Evolutionary conservation across 1,140 invertebrate species (phyloP), one percentile per base, ranked within the genome.

Genomic region (Rhopalosiphum maidis): DNA sequence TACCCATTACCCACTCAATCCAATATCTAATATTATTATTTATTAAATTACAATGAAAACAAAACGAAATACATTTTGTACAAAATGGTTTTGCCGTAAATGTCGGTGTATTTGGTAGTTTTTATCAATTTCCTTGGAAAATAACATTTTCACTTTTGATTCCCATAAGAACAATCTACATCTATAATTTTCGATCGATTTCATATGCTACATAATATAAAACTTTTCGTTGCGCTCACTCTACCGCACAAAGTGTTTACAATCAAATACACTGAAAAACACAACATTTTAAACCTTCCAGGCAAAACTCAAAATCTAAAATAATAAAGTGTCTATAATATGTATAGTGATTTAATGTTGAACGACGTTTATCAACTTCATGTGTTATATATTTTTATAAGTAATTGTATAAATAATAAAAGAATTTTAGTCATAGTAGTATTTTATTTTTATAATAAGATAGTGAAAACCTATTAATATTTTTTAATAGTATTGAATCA

Each of bases 111-210:
- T 85, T 85, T 85, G 35, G 37, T 85, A 37, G 37, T 21, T 83
- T 83, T 68, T n/a, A 41, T 86, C 83, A 85, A 41, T 85, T 85
- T 85, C 41, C 23, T 43, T 30, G 41, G 41, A 30, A 86, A 86
- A 86, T 86, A 43, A 86, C 83, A 46, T 43, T 86, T 86, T 43
- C 41, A 23, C 83, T 46, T 86, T 86, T 86, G 37, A 86, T 43
- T 43, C 83, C 83, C 83, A 6, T 30, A 41, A 86, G 83, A 30
- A 41, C 22, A 86, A 86, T 86, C 83, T 86, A 86, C 83, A 86
- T 86, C 83, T 25, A 86, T 86, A 86, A 86, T 86, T 86, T 86
- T 22, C 25, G 5, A 86, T 46, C 83, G 83, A 86, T 86, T 86
- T 86, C 37, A 41, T 86, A 86, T 30, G 23, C 25, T 86, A 41